A percentile compares a stretch with the other conserved stretches of the same genome.
These are phyloP conservation scores for Myiagra hebetior DNA, from an alignment of 2,113 vertebrate genomes.

Conservation along the genomic window DNA sequence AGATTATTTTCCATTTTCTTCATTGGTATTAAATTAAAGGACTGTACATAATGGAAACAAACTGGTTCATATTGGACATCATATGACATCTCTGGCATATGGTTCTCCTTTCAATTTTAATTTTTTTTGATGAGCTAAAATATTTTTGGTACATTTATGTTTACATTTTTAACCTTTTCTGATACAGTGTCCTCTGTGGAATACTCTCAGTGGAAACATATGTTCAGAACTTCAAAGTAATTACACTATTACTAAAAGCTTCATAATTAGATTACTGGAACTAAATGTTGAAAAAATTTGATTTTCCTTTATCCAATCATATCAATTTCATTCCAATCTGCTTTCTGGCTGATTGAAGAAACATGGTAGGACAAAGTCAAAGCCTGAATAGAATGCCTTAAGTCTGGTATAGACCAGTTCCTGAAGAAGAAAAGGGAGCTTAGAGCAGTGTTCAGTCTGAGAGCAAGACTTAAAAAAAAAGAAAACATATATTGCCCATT, in stretches of 20 bases:
- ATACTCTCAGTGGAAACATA: constrained; percentile 69
- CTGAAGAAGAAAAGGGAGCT: neutral
- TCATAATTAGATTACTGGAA: constrained; percentile 77
- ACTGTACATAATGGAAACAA: neutral
- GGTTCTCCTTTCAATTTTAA: constrained; percentile 24
- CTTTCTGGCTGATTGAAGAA: constrained; percentile 61
- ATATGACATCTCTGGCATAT: neutral
- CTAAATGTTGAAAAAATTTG: constrained; percentile 69
- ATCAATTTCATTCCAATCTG: constrained; percentile 62
- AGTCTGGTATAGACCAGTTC: neutral
- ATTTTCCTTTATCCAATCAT: constrained; percentile 75
- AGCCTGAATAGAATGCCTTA: neutral
- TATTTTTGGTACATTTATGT: neutral
- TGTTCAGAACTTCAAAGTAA: constrained; percentile 75
- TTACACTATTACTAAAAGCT: constrained; percentile 81
- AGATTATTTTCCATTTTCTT: neutral
- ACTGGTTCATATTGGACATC: neutral
- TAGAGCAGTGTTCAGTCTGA: neutral
- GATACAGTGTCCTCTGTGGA: constrained; percentile 56
- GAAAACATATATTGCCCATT: neutral
- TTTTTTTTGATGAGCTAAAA: constrained; percentile 16
- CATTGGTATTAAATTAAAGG: neutral
- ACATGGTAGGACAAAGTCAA: constrained; percentile 56
- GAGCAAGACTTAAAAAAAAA: neutral
- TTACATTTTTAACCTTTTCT: constrained; percentile 46